phyloP scores from a whole-genome alignment of 2,888 invertebrate species.

The Phalera bucephala region DNA sequence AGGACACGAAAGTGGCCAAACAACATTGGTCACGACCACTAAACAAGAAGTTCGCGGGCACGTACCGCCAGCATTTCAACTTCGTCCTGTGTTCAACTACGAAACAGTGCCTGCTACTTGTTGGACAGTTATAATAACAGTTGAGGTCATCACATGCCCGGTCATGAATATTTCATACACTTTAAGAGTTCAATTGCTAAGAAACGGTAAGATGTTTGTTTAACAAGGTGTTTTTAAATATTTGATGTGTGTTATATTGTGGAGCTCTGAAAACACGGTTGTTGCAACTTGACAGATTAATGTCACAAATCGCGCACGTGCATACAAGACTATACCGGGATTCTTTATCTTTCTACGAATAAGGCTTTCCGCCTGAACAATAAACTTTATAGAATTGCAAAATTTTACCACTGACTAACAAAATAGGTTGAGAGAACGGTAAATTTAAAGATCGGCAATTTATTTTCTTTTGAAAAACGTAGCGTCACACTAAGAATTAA shows the following conservation, averaged over 20 bases:
- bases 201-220: conserved; percentile 20
- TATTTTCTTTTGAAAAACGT: no score
- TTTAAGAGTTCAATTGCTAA: conserved; percentile 32
- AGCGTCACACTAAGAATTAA: no score
- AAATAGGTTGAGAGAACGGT: no score
- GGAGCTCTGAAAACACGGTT: conserved; percentile 13
- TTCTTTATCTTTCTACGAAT: no score
- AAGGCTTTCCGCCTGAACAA: no score
- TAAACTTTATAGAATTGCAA: no score
- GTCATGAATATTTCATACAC: conserved; percentile 57
- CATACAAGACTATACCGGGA: neutral
- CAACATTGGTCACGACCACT: conserved; percentile 36
- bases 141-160: conserved; percentile 44
- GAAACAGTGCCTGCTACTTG: conserved; percentile 19
- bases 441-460: no score
- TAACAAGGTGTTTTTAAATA: conserved; percentile 7
- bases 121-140: conserved; percentile 57
- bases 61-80: conserved; percentile 22
- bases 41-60: conserved; percentile 32
- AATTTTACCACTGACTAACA: no score
- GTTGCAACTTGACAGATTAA: conserved; percentile 15
- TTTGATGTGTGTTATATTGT: conserved; percentile 18
- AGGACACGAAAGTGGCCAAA: conserved; percentile 34
- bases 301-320: neutral
- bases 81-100: conserved; percentile 14